Conservation (phyloP, 2,888 invertebrate species). For the Euphydryas editha region DNA sequence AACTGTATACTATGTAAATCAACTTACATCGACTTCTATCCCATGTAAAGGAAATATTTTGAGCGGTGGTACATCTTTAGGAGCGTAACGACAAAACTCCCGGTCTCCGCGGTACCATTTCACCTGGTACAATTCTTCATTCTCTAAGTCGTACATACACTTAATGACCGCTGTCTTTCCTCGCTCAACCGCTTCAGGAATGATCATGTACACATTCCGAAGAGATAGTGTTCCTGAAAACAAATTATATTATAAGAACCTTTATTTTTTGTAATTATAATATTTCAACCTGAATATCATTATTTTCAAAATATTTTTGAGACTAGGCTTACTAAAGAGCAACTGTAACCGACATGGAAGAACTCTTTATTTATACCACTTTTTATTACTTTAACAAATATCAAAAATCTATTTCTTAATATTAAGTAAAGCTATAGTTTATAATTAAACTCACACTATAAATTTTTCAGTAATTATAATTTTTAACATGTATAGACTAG, state of each 20-base stretch:
- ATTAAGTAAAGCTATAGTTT: no score
- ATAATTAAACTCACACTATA: no score
- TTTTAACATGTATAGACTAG: no score
- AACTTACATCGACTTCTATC: constrained; percentile 84
- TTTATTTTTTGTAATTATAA: neutral
- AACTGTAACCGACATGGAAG: no score
- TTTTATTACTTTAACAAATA: no score
- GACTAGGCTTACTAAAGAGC: no score
- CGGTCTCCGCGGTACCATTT: constrained; percentile 87
- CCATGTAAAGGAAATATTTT: constrained; percentile 86
- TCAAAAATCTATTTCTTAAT: no score
- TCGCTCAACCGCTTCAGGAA: constrained; percentile 86
- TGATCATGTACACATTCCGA: constrained; percentile 85
- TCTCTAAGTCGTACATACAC: constrained; percentile 86
- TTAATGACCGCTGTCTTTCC: constrained; percentile 85
- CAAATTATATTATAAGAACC: neutral
- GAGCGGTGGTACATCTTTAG: constrained; percentile 85
- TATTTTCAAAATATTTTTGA: no score
- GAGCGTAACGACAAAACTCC: constrained; percentile 86
- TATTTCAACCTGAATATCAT: neutral
- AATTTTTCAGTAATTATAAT: no score
- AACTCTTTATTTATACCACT: no score
- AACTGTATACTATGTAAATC: no score
- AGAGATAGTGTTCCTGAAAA: constrained; percentile 71
- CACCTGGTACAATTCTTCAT: constrained; percentile 86